A percentile compares a stretch with the other conserved stretches of the same genome.
phyloP scores from a whole-genome alignment of 2,113 vertebrate species.

The Ramphastos sulfuratus region DNA sequence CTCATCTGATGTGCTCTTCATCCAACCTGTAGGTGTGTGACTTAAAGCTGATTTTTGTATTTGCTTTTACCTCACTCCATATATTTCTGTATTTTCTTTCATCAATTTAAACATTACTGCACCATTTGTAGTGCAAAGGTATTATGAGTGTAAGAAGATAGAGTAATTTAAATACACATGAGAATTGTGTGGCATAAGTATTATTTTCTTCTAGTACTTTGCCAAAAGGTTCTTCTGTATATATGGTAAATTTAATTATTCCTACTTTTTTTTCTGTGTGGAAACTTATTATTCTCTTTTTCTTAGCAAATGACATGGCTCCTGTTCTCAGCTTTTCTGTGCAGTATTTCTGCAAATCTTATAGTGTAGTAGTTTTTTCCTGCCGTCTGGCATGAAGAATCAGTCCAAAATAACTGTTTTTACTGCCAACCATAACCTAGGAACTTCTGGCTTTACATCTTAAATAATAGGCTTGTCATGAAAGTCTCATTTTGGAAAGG shows the following conservation, averaged over 20 bases:
- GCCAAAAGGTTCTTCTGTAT: not conserved
- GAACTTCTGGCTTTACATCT: slow-evolving; percentile 13
- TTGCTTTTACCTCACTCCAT: not conserved
- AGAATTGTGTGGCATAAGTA: not conserved
- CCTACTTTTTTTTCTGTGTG: not conserved
- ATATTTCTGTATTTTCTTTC: not conserved
- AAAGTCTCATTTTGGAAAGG: not conserved
- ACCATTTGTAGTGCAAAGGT: not conserved
- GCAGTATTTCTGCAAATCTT: slow-evolving; percentile 4
- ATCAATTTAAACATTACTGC: not conserved
- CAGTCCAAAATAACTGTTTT: slow-evolving; percentile 23
- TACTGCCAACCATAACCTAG: slow-evolving; percentile 12
- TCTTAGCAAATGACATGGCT: not conserved
- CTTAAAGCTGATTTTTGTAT: not conserved
- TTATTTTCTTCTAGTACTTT: not conserved
- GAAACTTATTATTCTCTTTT: not conserved
- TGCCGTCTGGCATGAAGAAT: not conserved
- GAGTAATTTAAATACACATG: not conserved
- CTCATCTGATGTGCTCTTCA: not conserved
- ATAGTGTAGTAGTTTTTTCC: not conserved
- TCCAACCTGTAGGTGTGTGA: not conserved
- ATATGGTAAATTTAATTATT: not conserved
- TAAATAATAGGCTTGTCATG: slow-evolving; percentile 7
- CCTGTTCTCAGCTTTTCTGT: slow-evolving; percentile 31
- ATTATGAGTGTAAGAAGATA: not conserved